Conservation (phyloP, 92 coral and sea anemone genomes). For the Epizoanthus ramosus region DNA sequence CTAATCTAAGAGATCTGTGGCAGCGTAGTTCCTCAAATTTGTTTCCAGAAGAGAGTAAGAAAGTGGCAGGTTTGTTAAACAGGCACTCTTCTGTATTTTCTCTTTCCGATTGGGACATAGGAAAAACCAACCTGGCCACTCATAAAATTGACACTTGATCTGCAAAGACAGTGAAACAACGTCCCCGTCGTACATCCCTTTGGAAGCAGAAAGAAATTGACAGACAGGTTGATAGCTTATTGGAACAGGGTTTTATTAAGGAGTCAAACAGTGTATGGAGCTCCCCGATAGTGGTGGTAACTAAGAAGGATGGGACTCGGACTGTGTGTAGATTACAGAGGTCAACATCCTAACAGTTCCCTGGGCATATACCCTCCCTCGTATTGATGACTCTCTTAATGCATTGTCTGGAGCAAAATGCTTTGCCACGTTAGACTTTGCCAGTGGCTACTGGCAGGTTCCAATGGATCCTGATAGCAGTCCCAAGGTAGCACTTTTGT, state of each 20-base stretch:
- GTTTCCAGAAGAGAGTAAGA: conserved; percentile 37
- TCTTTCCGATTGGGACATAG: conserved; percentile 47
- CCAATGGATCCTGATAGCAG: conserved; percentile 55
- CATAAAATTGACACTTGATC: conserved; percentile 40
- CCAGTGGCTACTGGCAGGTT: conserved; percentile 61
- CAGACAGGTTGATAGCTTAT: conserved; percentile 16
- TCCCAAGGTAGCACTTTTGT: conserved; percentile 53
- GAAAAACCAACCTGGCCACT: conserved; percentile 24
- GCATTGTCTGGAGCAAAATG: conserved; percentile 49
- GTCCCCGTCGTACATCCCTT: conserved; percentile 46
- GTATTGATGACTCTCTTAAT: conserved; percentile 50
- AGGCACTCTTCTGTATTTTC: conserved; percentile 41
- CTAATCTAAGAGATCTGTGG: conserved; percentile 40
- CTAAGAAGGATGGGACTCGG: conserved; percentile 66
- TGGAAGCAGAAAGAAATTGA: conserved; percentile 41
- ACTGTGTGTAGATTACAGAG: conserved; percentile 52
- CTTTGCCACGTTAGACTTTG: conserved; percentile 54
- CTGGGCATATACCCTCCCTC: conserved; percentile 63
- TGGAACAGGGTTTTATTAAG: conserved; percentile 45
- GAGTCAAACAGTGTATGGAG: conserved; percentile 59
- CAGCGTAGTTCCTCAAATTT: conserved; percentile 42
- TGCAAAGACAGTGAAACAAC: conserved; percentile 24
- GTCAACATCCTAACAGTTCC: conserved; percentile 44
- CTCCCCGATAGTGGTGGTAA: conserved; percentile 56
- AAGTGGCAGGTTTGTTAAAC: conserved; percentile 35